Base-by-base conservation (phyloP, 2,888 invertebrate genomes). In the Xestia rhomboidea region DNA sequence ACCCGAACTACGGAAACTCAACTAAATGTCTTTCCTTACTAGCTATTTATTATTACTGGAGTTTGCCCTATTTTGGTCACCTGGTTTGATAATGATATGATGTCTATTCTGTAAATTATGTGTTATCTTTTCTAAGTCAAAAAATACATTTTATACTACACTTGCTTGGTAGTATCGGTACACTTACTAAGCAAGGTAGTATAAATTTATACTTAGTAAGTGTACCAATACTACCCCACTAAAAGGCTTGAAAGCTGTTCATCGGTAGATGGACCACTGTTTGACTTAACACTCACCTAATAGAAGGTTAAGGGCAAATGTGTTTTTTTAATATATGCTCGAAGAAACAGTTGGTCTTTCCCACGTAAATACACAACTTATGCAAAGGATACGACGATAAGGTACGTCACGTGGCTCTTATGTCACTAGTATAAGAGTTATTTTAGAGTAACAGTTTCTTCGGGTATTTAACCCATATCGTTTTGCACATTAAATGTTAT, bases 401-500 rank as follows among this genome's bases (percentile, higher is more conserved):
- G 11, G 15, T 8, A 30, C 15, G 2, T 8, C n/a, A 60, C 27
- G 2, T 46, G 7, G 21, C 11, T 68, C 18, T 51, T 68, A 68
- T 34, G 0, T 3, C 18, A 44, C n/a, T 8, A 11, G 3, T 1
- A 6, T 46, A 82, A 51, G 38, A 34, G 46, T 67, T n/a, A 67
- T 30, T 63, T 81, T 67, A 1, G 49, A 34, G 15, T 15, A 73
- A 51, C 21, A 51, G 21, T 34, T 62, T 21, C 30, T 34, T 2
- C 10, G 8, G 8, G 46, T 3, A 13, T n/a, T 46, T 41, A 34
- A 24, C 11, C 21, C 27, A 11, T 24, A 54, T 24, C 8, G 11
- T 10, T n/a, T 54, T 34, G 38, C 34, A 78, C 51, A 79, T 77
- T 51, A 51, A 62, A 60, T 18, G 34, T 30, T 38, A 44, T 73